A percentile compares a stretch with the other conserved stretches of the same genome.
Conservation (phyloP, 2,888 invertebrate genomes). For the Ophion slaviceki region DNA sequence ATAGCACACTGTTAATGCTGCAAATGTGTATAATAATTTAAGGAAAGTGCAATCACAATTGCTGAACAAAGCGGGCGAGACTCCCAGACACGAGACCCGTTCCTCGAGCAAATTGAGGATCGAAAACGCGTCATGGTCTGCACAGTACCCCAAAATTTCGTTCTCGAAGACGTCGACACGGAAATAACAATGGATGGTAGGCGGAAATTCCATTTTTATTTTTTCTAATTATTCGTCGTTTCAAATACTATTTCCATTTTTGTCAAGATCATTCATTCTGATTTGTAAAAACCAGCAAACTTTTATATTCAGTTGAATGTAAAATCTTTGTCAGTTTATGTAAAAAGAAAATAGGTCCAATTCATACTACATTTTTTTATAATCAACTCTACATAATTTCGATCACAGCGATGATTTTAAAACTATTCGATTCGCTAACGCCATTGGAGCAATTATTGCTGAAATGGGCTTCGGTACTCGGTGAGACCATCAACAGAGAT, state of each 20-base stretch:
- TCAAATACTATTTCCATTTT: background rate
- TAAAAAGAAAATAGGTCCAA: no score
- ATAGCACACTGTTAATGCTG: background rate
- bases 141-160: conserved; percentile 83
- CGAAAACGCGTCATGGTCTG: conserved; percentile 83
- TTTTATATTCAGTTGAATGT: no score
- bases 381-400: background rate
- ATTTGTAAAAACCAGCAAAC: no score
- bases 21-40: no score
- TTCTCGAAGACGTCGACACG: conserved; percentile 84
- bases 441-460: conserved; percentile 87
- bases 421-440: conserved; percentile 87
- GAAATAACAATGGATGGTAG: conserved; percentile 86
- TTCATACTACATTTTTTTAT: background rate
- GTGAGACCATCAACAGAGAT: conserved; percentile 86
- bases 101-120: conserved; percentile 53
- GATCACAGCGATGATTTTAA: conserved; percentile 86
- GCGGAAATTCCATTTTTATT: background rate
- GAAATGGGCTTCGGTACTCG: conserved; percentile 88
- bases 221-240: background rate
- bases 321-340: no score
- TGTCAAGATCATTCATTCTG: no score
- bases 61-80: conserved; percentile 10
- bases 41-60: conserved; percentile 67
- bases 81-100: background rate